Evolutionary conservation across 2,797 vertebrate genomes (phyloP).

Genomic region (Anas georgica): DNA sequence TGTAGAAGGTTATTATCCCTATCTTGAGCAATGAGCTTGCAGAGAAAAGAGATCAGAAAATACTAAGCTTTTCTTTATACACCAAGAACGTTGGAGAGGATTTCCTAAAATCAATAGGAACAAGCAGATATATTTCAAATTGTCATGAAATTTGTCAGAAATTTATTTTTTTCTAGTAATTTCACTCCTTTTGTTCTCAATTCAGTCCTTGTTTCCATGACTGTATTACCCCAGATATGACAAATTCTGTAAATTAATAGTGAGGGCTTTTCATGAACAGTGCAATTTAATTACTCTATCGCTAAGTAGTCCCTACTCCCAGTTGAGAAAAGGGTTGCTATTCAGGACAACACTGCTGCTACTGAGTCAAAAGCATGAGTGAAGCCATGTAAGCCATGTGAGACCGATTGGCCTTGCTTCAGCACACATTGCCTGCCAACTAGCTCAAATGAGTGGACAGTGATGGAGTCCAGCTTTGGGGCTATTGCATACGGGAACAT

Average conservation of each 20-base stretch:
- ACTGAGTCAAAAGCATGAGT: neutral
- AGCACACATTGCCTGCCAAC: neutral
- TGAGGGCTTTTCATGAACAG: conserved; percentile 15
- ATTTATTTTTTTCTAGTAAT: conserved; percentile 1
- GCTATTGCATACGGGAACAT: neutral
- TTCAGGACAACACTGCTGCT: neutral
- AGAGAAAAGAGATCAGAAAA: neutral
- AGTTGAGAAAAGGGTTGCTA: conserved; percentile 27
- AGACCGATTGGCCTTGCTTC: neutral
- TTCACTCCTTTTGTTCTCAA: conserved; percentile 25
- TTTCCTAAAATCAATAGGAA: neutral
- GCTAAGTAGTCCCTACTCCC: neutral
- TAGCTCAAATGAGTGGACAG: neutral
- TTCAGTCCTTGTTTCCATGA: neutral
- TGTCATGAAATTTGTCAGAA: neutral
- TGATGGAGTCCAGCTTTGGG: neutral
- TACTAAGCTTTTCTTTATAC: neutral
- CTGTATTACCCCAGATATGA: neutral
- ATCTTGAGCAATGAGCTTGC: neutral
- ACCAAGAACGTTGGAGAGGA: neutral
- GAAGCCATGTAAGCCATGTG: fast-evolving
- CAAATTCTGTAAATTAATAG: conserved; percentile 7
- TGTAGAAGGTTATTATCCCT: neutral
- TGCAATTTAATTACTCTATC: neutral
- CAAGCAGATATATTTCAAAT: neutral